Evolutionary conservation across 2,113 vertebrate species (phyloP).

Genomic region (Tenrec ecaudatus): DNA sequence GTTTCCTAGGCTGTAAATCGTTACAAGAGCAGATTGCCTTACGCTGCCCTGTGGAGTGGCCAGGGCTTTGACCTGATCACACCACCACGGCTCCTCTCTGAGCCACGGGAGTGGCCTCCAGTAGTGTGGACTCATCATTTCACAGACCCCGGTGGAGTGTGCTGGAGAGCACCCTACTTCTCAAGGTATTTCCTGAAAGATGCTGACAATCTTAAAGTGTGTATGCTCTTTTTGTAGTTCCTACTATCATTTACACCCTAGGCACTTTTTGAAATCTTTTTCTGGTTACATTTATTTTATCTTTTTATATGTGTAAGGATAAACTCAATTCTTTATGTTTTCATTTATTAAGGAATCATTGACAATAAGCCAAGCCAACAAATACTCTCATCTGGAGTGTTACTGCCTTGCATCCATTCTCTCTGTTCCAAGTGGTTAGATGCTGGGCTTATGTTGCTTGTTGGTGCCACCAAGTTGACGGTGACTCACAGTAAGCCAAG

Average conservation of each 20-base stretch:
- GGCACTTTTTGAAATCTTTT: not conserved
- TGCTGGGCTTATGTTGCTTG: too few relatives aligned
- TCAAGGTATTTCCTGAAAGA: not conserved
- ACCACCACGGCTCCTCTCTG: too few relatives aligned
- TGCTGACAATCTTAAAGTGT: not conserved
- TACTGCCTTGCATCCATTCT: not conserved
- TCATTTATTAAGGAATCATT: not conserved
- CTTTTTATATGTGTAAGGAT: not conserved
- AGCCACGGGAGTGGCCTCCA: too few relatives aligned
- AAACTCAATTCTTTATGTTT: conserved; percentile 36
- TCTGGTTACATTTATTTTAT: not conserved
- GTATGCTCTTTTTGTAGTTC: not conserved
- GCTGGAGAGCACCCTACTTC: not conserved
- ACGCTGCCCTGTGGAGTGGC: too few relatives aligned
- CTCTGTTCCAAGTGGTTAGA: too few relatives aligned
- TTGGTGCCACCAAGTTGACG: not conserved
- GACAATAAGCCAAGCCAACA: too few relatives aligned
- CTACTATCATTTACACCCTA: not conserved
- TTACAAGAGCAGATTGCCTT: too few relatives aligned
- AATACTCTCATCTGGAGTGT: too few relatives aligned
- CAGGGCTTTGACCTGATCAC: too few relatives aligned
- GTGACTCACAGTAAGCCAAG: not conserved
- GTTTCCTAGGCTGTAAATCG: too few relatives aligned
- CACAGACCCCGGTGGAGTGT: not conserved
- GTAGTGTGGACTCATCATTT: not conserved